Percentiles rank a stretch among this genome's conserved stretches.
Evolutionary conservation across 1,140 invertebrate genomes (phyloP).

Genomic region (Aethina tumida): DNA sequence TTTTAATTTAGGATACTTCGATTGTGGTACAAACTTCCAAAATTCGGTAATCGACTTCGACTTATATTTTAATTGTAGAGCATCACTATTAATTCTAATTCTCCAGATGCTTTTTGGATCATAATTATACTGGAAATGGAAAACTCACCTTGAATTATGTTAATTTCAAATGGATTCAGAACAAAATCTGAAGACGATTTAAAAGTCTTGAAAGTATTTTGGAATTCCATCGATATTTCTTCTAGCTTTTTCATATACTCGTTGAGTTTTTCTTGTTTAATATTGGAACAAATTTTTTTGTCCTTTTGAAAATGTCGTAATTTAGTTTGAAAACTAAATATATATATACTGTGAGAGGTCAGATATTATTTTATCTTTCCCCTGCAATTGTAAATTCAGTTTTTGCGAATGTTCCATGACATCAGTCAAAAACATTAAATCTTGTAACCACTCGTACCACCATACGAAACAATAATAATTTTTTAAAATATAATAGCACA

Average conservation of each 20-base stretch:
- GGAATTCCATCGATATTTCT: constrained; percentile 6
- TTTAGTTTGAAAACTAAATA: constrained; percentile 16
- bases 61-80: too few species aligned
- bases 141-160: too few species aligned
- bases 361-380: constrained; percentile 17
- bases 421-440: constrained; percentile 20
- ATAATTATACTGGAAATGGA: constrained; percentile 5
- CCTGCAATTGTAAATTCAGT: constrained; percentile 19
- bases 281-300: constrained; percentile 21
- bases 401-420: constrained; percentile 19
- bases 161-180: constrained; percentile 17
- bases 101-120: constrained; percentile 16
- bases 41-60: constrained; percentile 16
- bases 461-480: too few species aligned
- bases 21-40: constrained; percentile 12
- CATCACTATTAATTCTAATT: too few species aligned
- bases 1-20: constrained; percentile 16
- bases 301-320: constrained; percentile 14
- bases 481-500: too few species aligned
- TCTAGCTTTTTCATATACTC: constrained; percentile 14
- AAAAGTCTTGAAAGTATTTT: too few species aligned
- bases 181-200: too few species aligned
- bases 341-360: constrained; percentile 11
- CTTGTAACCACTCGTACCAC: constrained; percentile 20
- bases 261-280: constrained; percentile 23